phyloP scores from a whole-genome alignment of 2,113 vertebrate genomes.

The Muntiacus reevesi region DNA sequence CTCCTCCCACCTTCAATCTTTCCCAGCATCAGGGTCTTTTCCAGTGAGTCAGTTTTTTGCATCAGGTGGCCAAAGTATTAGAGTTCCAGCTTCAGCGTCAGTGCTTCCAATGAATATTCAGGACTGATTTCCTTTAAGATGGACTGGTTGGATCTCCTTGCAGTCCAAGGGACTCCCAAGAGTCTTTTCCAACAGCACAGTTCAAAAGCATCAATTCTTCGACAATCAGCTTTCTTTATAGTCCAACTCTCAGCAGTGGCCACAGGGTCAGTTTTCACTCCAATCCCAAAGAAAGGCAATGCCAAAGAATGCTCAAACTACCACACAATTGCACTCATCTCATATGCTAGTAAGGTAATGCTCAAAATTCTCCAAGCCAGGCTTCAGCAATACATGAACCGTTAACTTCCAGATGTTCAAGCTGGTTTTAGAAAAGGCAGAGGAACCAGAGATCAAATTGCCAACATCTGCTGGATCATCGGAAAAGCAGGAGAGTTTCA shows the following conservation, averaged over 20 bases:
- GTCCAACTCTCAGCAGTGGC: background rate
- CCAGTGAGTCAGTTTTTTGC: background rate
- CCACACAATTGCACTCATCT: background rate
- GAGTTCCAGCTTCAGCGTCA: background rate
- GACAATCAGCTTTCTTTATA: background rate
- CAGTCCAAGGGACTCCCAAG: background rate
- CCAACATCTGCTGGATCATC: fast-evolving
- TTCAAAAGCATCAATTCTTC: background rate
- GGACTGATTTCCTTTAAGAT: background rate
- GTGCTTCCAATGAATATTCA: background rate
- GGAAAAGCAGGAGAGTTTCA: background rate
- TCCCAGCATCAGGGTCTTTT: background rate
- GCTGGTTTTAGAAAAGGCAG: background rate
- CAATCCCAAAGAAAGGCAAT: background rate
- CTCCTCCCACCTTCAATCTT: background rate
- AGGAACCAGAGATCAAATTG: background rate
- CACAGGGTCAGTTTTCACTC: background rate
- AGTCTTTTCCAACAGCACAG: background rate
- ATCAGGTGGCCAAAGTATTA: background rate
- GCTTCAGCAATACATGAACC: background rate
- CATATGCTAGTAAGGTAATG: background rate
- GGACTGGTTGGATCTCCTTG: background rate
- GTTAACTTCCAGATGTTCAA: background rate
- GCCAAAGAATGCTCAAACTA: background rate
- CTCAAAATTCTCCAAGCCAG: background rate